Conservation (phyloP, 2,113 vertebrate species). For the Phaetusa simplex region DNA sequence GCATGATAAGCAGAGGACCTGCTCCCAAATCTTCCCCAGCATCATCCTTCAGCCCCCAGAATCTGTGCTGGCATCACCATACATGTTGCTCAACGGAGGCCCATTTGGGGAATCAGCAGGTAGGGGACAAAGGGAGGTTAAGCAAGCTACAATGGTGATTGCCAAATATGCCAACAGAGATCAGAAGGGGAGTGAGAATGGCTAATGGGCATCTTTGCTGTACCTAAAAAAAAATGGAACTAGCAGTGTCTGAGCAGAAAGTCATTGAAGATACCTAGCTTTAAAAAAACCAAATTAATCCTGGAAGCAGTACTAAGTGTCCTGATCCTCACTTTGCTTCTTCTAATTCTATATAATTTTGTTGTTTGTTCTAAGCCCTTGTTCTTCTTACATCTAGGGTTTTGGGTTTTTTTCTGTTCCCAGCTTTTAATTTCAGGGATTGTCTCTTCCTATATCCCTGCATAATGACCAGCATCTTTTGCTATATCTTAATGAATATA, state of each 20-base stretch:
- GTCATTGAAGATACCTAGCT: neutral
- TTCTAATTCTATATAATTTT: rapidly evolving
- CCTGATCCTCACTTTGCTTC: neutral
- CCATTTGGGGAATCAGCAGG: neutral
- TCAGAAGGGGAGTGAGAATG: neutral
- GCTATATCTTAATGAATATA: neutral
- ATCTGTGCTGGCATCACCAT: neutral
- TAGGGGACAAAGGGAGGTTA: neutral
- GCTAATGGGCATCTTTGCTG: neutral
- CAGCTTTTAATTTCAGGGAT: neutral
- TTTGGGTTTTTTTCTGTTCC: neutral
- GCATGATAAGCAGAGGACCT: neutral
- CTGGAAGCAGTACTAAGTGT: neutral
- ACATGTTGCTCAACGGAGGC: rapidly evolving
- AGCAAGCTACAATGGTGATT: rapidly evolving
- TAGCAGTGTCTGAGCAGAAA: neutral
- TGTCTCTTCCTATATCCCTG: neutral
- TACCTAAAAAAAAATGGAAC: neutral
- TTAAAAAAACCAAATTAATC: neutral
- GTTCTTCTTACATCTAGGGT: neutral
- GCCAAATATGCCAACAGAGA: neutral
- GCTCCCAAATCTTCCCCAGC: neutral
- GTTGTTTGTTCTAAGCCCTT: neutral
- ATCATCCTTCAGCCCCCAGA: neutral
- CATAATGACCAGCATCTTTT: neutral